Base-by-base conservation (phyloP, 2,113 vertebrate species). In the Ptyas mucosa region DNA sequence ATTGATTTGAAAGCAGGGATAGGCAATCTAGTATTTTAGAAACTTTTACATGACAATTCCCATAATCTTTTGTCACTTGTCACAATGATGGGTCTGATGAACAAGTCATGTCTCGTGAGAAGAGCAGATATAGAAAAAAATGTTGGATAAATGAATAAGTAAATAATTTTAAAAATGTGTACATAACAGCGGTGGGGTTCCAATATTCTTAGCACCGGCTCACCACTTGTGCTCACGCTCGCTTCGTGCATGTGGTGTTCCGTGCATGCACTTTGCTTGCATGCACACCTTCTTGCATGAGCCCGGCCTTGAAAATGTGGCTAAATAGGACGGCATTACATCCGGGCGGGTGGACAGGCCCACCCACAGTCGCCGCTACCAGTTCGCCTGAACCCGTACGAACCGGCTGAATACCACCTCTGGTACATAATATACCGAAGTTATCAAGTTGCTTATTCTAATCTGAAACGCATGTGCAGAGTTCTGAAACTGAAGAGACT, bases 341-440 rank as follows among this genome's bases (percentile, higher is more conserved):
- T 49, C 46, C 6, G 6, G 46, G 43, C 43, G 43, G 43, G 3
- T 46, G 43, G 43, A 46, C 43, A 46, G 43, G 43, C 43, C 43
- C 6, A 49, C 5, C 6, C 6, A 49, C 46, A 49, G 46, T 49
- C 46, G 46, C 46, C 6, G 46, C 46, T 49, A 49, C 46, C 46
- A 49, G 6, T 49, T 49, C 6, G 6, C 0, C 6, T 0, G 6
- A 49, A 49, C 46, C 46, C 5, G 0, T 49, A 49, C 1, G 46
- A 49, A 49, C 46, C 46, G 46, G 46, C 46, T 49, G 46, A 49
- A 49, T 49, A 49, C 46, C 46, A 49, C 46, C 46, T 46, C 43
- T 46, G 43, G 6, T 49, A 49, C n/a, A 75, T 34, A 75, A 18
- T 39, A 39, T 39, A 8, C 18, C 39, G n/a, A 81, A 81, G 34